Evolutionary conservation across 2,113 vertebrate genomes (phyloP).

Genomic region (Ramphastos sulfuratus): DNA sequence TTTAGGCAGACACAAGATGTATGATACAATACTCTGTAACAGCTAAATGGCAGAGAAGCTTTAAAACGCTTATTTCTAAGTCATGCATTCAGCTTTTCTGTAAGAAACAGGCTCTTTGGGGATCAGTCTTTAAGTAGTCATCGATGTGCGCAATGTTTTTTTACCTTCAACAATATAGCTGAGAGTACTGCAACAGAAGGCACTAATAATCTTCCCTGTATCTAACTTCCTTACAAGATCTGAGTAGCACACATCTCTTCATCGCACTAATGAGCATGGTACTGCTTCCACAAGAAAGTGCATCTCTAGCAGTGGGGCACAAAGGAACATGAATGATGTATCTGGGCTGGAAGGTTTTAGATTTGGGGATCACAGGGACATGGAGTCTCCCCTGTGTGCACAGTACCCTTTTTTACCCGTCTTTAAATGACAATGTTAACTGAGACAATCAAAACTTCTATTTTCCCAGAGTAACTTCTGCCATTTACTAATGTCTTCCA

Average conservation of each 20-base stretch:
- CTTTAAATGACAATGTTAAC: neutral
- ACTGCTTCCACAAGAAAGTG: neutral
- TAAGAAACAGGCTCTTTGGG: no score
- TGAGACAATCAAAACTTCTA: neutral
- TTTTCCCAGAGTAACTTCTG: neutral
- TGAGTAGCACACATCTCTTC: neutral
- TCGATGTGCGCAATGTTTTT: no score
- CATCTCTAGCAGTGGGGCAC: accelerated
- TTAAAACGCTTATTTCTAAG: no score
- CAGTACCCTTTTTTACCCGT: neutral
- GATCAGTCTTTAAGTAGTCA: no score
- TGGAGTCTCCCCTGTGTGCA: neutral
- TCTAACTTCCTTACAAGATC: neutral
- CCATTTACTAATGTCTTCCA: neutral
- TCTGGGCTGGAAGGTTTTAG: neutral
- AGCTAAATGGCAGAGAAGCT: no score
- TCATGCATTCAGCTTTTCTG: no score
- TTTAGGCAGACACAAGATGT: no score
- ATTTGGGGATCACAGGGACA: neutral
- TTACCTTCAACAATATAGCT: no score
- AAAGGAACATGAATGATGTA: neutral
- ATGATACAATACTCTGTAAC: no score
- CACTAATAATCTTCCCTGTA: neutral
- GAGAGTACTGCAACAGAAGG: no score
- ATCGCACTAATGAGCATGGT: neutral